Percentiles rank a stretch among this genome's conserved stretches.
Conservation (phyloP, 2,888 invertebrate species). For the Serrognathus titanus region DNA sequence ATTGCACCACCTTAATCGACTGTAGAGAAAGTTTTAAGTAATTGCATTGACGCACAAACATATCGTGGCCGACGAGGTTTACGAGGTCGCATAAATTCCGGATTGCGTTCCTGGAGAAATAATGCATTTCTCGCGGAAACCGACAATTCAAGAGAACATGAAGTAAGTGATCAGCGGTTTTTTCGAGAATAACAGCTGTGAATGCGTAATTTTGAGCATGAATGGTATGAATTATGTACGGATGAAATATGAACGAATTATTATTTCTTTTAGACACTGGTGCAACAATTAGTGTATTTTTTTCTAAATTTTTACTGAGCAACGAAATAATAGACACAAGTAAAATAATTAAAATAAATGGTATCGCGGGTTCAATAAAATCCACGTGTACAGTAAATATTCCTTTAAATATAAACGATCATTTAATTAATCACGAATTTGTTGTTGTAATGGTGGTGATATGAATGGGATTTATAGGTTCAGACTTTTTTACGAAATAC, state of each 20-base stretch:
- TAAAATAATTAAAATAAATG: slow-evolving; percentile 1
- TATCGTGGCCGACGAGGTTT: too few species aligned
- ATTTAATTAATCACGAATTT: slow-evolving; percentile 1
- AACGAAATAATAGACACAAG: background rate
- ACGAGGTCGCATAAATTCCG: too few species aligned
- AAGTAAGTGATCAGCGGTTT: background rate
- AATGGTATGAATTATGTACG: slow-evolving; percentile 8
- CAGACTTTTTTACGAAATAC: slow-evolving; percentile 3
- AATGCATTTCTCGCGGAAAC: background rate
- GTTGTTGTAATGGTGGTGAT: background rate
- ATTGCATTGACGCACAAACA: slow-evolving; percentile 53
- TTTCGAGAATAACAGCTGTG: slow-evolving; percentile 1
- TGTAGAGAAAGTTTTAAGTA: slow-evolving; percentile 51
- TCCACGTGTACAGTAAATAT: background rate
- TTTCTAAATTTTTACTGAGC: background rate
- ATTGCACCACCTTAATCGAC: too few species aligned
- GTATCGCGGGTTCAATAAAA: slow-evolving; percentile 3
- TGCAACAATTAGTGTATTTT: background rate
- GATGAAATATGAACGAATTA: background rate
- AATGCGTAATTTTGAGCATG: slow-evolving; percentile 2
- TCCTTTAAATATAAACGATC: background rate
- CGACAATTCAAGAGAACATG: background rate
- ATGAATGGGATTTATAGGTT: slow-evolving; percentile 9
- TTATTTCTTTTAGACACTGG: slow-evolving; percentile 5
- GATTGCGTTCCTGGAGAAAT: background rate